These are phyloP conservation scores for Lepidothrix coronata DNA, from an alignment of 2,113 vertebrate species.

Conservation along the genomic window DNA sequence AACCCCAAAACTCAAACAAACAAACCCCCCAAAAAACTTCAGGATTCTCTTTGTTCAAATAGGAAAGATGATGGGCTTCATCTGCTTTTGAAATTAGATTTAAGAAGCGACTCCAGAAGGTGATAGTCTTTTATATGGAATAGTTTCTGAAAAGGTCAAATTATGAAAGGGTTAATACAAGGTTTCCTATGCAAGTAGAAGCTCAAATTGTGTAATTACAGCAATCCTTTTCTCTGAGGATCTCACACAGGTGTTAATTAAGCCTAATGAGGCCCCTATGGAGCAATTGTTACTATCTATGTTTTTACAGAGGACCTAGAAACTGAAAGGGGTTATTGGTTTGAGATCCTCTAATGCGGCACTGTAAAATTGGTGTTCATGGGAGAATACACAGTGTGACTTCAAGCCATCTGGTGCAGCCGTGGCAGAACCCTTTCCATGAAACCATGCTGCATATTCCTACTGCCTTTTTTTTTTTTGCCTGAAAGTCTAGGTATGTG, in stretches of 20 bases:
- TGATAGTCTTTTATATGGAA: background rate
- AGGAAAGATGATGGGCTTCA: background rate
- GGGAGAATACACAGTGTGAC: background rate
- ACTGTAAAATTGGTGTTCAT: background rate
- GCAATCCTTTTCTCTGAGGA: slow-evolving; percentile 13
- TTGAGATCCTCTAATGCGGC: background rate
- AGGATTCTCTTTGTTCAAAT: background rate
- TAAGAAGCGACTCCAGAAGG: background rate
- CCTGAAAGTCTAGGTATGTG: background rate
- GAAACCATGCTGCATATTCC: background rate
- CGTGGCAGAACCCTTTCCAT: background rate
- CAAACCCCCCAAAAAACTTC: background rate
- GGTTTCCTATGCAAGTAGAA: background rate
- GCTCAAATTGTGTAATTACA: slow-evolving; percentile 23
- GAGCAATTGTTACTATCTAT: slow-evolving; percentile 24
- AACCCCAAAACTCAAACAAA: background rate
- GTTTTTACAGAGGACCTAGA: background rate
- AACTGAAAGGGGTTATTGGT: background rate
- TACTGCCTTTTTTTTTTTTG: background rate
- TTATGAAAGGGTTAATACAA: background rate
- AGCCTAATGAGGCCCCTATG: slow-evolving; percentile 7
- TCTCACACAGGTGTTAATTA: slow-evolving; percentile 49
- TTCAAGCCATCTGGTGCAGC: background rate
- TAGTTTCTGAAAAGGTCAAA: background rate
- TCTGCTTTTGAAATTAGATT: background rate